Percentiles rank a stretch among this genome's conserved stretches.
Conservation (phyloP, 2,888 invertebrate genomes). For the Ormyrus pomaceus region DNA sequence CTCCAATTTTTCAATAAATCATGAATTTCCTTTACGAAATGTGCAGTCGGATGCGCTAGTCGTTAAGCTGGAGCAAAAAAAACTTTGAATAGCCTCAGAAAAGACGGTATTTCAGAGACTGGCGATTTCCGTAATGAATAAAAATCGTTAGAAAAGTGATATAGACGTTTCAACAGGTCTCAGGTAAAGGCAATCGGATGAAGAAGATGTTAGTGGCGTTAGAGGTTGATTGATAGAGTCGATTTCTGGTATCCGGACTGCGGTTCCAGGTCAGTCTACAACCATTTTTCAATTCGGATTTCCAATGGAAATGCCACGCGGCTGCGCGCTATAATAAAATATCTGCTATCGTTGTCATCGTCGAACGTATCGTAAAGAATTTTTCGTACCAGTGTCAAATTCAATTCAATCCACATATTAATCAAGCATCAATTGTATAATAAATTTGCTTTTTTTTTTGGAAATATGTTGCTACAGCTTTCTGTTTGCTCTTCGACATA, state of each 20-base stretch:
- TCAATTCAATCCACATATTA: too few relatives aligned
- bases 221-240: conserved; percentile 54
- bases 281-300: conserved; percentile 43
- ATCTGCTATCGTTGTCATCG: conserved; percentile 4
- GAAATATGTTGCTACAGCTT: too few relatives aligned
- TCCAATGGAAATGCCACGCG: conserved; percentile 24
- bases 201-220: conserved; percentile 57
- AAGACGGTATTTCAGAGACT: too few relatives aligned
- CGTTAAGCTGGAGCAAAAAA: too few relatives aligned
- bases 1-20: too few relatives aligned
- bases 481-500: too few relatives aligned
- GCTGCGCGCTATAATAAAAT: conserved; percentile 22
- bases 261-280: conserved; percentile 21
- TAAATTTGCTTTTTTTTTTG: too few relatives aligned
- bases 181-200: conserved; percentile 46
- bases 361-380: too few relatives aligned
- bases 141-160: conserved; percentile 37
- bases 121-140: conserved; percentile 31
- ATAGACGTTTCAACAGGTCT: conserved; percentile 45
- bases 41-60: too few relatives aligned
- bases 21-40: too few relatives aligned
- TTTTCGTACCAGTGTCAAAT: too few relatives aligned
- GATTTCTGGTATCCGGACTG: conserved; percentile 43
- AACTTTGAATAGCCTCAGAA: background rate
- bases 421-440: too few relatives aligned